Evolutionary conservation across 1,140 invertebrate species (phyloP).

Genomic region (Lanistes nyassanus): DNA sequence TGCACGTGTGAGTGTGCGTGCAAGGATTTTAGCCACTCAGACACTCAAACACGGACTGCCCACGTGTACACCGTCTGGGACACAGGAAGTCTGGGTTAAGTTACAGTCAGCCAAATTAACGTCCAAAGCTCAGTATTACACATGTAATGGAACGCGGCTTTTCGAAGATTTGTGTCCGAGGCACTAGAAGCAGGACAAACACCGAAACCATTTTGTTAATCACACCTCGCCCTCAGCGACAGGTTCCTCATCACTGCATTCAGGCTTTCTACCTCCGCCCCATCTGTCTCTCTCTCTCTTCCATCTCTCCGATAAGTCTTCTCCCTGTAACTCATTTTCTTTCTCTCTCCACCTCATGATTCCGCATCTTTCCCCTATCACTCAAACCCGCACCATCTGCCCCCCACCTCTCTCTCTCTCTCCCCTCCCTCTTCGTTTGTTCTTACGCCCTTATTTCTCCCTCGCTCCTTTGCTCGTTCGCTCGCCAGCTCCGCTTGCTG

Average conservation of each 20-base stretch:
- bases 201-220: too few species aligned
- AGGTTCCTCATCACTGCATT: not conserved
- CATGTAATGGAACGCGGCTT: too few species aligned
- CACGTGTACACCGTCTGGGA: too few species aligned
- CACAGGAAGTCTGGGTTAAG: too few species aligned
- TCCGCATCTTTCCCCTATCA: not conserved
- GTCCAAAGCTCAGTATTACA: too few species aligned
- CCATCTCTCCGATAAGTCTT: not conserved
- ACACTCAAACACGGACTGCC: not conserved
- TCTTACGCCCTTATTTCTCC: not conserved
- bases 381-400: not conserved
- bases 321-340: conserved; percentile 3
- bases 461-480: not conserved
- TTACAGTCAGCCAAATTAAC: too few species aligned
- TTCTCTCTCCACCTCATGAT: not conserved
- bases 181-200: too few species aligned
- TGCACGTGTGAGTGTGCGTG: too few species aligned
- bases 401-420: not conserved
- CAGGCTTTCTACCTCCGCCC: not conserved
- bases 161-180: too few species aligned
- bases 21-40: too few species aligned
- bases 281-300: not conserved
- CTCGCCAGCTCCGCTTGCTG: not conserved
- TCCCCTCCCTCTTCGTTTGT: not conserved
- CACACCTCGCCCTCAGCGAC: too few species aligned